These are phyloP conservation scores for Ochotona princeps DNA, from an alignment of 2,113 vertebrate species.

Conservation along the genomic window DNA sequence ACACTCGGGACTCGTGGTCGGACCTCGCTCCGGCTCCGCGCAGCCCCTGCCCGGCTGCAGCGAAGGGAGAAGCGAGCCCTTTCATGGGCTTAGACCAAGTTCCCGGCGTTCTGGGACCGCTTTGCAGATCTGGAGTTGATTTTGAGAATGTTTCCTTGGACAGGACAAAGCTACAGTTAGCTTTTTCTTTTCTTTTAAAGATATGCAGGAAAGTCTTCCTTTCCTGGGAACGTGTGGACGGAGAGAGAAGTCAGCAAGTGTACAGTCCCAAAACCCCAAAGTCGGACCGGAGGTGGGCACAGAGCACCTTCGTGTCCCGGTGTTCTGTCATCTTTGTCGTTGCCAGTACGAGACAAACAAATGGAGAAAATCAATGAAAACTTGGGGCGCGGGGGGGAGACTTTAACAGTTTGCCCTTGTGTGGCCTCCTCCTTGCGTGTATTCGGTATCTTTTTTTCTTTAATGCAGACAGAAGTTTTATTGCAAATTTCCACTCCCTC, in stretches of 20 bases:
- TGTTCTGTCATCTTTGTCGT: no score
- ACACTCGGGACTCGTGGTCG: not conserved
- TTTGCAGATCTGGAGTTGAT: not conserved
- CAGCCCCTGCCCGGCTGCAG: not conserved
- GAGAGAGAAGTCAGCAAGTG: not conserved
- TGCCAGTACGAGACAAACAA: no score
- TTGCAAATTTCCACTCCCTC: not conserved
- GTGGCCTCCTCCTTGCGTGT: not conserved
- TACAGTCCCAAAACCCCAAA: not conserved
- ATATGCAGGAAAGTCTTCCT: not conserved
- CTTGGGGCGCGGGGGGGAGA: no score
- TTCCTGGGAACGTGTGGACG: not conserved
- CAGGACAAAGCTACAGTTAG: not conserved
- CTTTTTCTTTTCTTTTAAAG: no score
- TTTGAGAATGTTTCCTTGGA: not conserved
- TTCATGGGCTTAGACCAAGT: not conserved
- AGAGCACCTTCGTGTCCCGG: no score
- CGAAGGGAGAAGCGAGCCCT: not conserved
- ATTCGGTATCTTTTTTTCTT: constrained; percentile 36
- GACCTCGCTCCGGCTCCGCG: not conserved
- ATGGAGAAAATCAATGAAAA: no score
- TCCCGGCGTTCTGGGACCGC: not conserved
- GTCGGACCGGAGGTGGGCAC: not conserved
- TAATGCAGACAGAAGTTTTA: not conserved
- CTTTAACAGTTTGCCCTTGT: not conserved